Evolutionary conservation across 2,113 vertebrate species (phyloP).

Genomic region (Forbesichthys agassizii): DNA sequence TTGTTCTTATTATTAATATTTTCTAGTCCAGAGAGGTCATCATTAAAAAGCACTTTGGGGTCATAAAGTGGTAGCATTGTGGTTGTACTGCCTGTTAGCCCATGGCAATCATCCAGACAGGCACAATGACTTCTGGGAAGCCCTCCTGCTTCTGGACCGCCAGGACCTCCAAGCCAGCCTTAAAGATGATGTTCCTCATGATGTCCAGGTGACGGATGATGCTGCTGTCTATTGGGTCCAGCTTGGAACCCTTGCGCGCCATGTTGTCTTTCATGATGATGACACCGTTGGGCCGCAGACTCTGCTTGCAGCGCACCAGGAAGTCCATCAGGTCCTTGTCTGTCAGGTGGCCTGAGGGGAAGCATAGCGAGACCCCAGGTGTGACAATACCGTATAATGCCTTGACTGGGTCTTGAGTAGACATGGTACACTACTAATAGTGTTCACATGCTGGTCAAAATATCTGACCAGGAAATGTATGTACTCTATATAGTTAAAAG

Average conservation of each 20-base stretch:
- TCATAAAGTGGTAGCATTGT: not conserved
- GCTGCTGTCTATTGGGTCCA: slow-evolving; percentile 90
- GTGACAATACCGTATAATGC: no score
- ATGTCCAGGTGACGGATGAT: slow-evolving; percentile 91
- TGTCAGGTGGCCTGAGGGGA: slow-evolving; percentile 84
- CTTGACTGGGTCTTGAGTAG: no score
- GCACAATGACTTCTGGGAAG: slow-evolving; percentile 89
- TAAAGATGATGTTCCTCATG: slow-evolving; percentile 82
- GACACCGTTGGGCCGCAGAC: slow-evolving; percentile 85
- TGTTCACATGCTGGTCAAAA: no score
- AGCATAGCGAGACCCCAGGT: no score
- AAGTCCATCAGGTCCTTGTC: slow-evolving; percentile 92
- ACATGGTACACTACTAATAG: no score
- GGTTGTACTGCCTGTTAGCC: slow-evolving; percentile 24
- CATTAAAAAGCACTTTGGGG: no score
- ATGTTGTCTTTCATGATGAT: slow-evolving; percentile 96
- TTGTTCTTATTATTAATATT: not conserved
- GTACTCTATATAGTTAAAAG: no score
- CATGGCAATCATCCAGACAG: slow-evolving; percentile 93
- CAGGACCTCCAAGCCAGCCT: slow-evolving; percentile 85
- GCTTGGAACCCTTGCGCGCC: slow-evolving; percentile 86
- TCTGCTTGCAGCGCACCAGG: slow-evolving; percentile 83
- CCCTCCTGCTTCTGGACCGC: slow-evolving; percentile 83
- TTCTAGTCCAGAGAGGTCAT: no score
- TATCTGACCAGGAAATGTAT: no score